Evolutionary conservation across 2,113 vertebrate species (phyloP), one percentile per base, ranked within the genome.

Genomic region (Canis aureus): DNA sequence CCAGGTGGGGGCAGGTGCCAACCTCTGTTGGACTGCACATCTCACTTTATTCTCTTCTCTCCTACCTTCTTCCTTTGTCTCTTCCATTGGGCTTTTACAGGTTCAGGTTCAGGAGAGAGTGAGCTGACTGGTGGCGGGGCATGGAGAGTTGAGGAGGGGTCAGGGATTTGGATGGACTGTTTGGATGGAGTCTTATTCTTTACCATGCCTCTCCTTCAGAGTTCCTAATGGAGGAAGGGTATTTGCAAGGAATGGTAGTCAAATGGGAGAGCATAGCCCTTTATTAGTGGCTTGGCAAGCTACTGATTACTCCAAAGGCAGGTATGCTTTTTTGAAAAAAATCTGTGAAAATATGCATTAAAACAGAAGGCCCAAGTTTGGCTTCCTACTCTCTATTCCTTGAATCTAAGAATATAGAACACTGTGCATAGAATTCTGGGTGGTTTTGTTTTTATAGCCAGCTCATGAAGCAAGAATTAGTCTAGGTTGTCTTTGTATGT

Each of bases 391-490:
- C 23, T 11, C 57, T 60, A 5, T 83, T 95, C 8, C 60, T 91
- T 96, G 82, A 84, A 69, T 32, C 23, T 86, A 82, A 82, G 32
- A 92, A 62, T 49, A 22, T 49, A 73, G 83, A 87, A 78, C 38
- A 25, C 62, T 85, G 16, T 67, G 19, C 66, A 83, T 74, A 66
- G 60, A 82, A 78, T 94, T 95, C 53, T 84, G 55, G 59, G 4
- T 35, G 16, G n/a, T 16, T 43, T 57, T 25, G 35, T 66, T 51
- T 16, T 3, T 12, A 4, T 11, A 8, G 16, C 73, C 74, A 78
- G 10, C 51, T 74, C 78, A n/a, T 16, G 20, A 88, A 32, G 38
- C 5, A 55, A 69, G 83, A 57, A 35, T 51, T 43, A 5, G 22
- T 17, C 25, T 8, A 67, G 64, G 22, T 32, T 80, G 38, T 49